phyloP scores from a whole-genome alignment of 2,797 vertebrate genomes.

The Chelidonichthys spinosus region DNA sequence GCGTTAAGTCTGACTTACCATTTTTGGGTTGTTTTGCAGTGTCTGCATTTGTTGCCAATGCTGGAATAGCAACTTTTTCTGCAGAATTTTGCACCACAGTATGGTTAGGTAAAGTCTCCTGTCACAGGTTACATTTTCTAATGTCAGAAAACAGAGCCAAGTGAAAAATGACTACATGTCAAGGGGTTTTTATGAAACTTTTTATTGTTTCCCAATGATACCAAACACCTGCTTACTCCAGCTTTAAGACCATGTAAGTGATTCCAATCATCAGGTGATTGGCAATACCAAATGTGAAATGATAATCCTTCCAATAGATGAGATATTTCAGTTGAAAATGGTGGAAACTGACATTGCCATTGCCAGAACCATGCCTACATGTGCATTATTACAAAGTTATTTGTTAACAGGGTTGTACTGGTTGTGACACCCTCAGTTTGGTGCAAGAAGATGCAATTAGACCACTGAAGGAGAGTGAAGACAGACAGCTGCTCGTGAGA shows the following conservation, averaged over 20 bases:
- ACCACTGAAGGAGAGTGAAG: neutral
- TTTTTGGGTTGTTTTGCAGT: no score
- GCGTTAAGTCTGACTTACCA: no score
- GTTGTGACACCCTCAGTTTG: neutral
- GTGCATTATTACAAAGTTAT: neutral
- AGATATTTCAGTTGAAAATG: neutral
- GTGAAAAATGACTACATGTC: neutral
- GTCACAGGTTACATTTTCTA: neutral
- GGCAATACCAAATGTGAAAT: neutral
- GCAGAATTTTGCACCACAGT: no score
- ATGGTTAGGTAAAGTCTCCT: no score
- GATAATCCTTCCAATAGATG: neutral
- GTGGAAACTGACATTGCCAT: neutral
- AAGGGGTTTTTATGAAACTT: neutral
- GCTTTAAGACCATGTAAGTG: neutral
- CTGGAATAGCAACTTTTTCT: no score
- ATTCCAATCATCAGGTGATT: neutral
- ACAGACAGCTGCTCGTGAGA: slow-evolving; percentile 4
- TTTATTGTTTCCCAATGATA: neutral
- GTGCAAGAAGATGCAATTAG: neutral
- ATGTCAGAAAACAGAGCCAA: neutral
- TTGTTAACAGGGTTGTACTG: neutral
- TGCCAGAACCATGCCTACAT: neutral
- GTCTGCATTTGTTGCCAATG: no score
- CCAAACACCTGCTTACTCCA: neutral